These are phyloP conservation scores for Amphiduros pacificus DNA, from an alignment of 2,888 invertebrate genomes.

Conservation along the genomic window DNA sequence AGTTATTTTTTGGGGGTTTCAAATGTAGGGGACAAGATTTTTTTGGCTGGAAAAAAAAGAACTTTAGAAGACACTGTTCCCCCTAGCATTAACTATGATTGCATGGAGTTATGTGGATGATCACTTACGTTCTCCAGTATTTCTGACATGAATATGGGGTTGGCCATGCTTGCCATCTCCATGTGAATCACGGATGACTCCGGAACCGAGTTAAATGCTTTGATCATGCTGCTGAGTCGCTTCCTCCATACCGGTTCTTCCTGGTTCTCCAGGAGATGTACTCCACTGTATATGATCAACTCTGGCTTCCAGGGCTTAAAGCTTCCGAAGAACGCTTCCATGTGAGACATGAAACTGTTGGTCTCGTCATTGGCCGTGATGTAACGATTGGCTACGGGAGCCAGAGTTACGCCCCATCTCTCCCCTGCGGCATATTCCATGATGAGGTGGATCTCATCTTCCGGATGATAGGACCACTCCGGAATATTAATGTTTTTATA, in stretches of 20 bases:
- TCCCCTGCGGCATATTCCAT: constrained; percentile 61
- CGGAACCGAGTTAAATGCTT: constrained; percentile 51
- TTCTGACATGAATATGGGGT: constrained; percentile 49
- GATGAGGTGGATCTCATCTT: constrained; percentile 62
- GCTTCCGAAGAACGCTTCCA: constrained; percentile 59
- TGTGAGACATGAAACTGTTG: constrained; percentile 47
- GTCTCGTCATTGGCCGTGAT: constrained; percentile 61
- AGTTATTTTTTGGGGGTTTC: too few relatives aligned
- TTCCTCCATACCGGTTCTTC: constrained; percentile 33
- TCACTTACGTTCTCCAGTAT: constrained; percentile 54
- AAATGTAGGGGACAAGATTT: too few relatives aligned
- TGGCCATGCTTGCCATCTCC: constrained; percentile 61
- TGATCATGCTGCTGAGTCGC: constrained; percentile 46
- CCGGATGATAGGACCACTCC: constrained; percentile 38
- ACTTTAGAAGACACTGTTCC: too few relatives aligned
- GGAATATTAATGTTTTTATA: constrained; percentile 55
- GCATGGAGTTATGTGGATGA: neutral
- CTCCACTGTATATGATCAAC: constrained; percentile 57
- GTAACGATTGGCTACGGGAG: constrained; percentile 60
- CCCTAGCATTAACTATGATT: neutral
- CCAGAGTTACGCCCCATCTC: constrained; percentile 52
- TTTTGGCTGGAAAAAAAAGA: too few relatives aligned
- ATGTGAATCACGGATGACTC: constrained; percentile 59
- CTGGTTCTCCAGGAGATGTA: constrained; percentile 60
- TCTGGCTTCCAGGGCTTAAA: constrained; percentile 54